A percentile compares a stretch with the other conserved stretches of the same genome.
Evolutionary conservation across 1,140 invertebrate genomes (phyloP).

Genomic region (Steinernema feltiae): DNA sequence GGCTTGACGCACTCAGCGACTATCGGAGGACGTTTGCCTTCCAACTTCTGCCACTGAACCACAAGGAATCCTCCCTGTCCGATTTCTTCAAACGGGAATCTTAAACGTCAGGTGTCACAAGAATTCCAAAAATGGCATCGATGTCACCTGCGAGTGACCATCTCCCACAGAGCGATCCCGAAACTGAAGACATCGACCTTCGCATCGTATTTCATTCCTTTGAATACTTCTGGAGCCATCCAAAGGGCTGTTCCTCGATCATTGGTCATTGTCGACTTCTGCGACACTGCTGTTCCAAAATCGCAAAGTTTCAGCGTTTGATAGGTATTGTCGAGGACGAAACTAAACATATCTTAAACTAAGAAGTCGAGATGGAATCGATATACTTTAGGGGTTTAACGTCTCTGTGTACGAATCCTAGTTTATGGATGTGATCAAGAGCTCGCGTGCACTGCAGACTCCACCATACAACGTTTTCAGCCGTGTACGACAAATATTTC

Average conservation of each 20-base stretch:
- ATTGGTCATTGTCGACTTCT: not conserved
- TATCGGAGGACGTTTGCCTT: not conserved
- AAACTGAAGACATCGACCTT: not conserved
- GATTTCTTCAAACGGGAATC: not conserved
- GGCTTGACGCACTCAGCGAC: not conserved
- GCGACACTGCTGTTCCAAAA: not conserved
- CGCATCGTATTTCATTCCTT: not conserved
- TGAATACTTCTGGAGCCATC: not conserved
- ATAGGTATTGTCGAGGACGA: not conserved
- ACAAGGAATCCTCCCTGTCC: not conserved
- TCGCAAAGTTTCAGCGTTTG: not conserved
- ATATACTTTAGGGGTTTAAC: not conserved
- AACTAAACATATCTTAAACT: not conserved
- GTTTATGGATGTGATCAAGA: not conserved
- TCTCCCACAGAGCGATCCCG: conserved; percentile 1
- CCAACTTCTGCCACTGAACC: not conserved
- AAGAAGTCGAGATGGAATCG: too few species aligned
- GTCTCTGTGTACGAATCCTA: not conserved
- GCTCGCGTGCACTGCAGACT: not conserved
- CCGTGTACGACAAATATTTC: not conserved
- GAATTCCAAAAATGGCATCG: not conserved
- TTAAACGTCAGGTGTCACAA: not conserved
- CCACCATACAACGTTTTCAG: not conserved
- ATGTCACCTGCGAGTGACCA: not conserved
- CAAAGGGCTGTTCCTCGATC: not conserved